phyloP scores from a whole-genome alignment of 2,888 invertebrate genomes.

The Drosophila anomelani region DNA sequence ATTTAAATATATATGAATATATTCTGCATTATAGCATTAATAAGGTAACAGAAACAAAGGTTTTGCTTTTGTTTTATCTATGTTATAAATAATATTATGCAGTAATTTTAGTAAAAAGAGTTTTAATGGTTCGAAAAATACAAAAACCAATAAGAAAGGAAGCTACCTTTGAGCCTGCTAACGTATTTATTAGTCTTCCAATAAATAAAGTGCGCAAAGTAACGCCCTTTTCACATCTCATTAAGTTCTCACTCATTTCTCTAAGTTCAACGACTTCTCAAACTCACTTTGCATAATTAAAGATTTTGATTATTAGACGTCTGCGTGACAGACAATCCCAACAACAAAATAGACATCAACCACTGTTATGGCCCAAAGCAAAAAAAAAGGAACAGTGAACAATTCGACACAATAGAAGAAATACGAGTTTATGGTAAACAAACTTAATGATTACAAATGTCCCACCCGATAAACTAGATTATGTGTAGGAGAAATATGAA shows the following conservation, averaged over 20 bases:
- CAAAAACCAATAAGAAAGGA: neutral
- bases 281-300: conserved; percentile 35
- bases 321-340: conserved; percentile 27
- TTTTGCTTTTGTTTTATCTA: no score
- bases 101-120: neutral
- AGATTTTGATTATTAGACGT: conserved; percentile 14
- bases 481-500: neutral
- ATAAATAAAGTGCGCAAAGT: neutral
- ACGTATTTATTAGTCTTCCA: no score
- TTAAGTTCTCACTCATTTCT: neutral
- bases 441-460: conserved; percentile 6
- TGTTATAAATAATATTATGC: neutral
- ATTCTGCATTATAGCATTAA: neutral
- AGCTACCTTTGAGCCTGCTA: neutral
- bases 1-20: neutral
- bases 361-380: conserved; percentile 1
- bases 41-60: neutral
- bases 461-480: neutral
- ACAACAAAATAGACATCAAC: conserved; percentile 10
- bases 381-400: conserved; percentile 7
- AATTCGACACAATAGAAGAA: conserved; percentile 4
- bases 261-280: conserved; percentile 35
- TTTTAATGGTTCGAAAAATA: neutral
- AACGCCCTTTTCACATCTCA: neutral
- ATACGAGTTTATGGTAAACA: conserved; percentile 18